Base-by-base conservation (phyloP, 2,113 vertebrate genomes). In the Copsychus sechellarum region DNA sequence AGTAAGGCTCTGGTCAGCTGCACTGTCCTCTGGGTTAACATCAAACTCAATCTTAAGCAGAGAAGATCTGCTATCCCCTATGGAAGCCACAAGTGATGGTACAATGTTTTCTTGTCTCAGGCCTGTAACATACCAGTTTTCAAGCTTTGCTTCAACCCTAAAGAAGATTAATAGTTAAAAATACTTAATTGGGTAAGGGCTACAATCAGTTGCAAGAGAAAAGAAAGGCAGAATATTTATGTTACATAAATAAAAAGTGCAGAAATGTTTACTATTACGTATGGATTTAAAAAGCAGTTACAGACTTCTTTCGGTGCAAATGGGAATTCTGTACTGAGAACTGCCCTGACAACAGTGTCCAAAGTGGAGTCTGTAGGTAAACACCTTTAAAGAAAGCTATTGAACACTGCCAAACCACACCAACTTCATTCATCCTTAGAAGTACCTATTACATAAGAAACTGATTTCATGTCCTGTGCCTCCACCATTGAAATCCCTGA, bases 41-140 rank as follows among this genome's bases (percentile, higher is more conserved):
- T 99, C 98, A 88, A 99, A 99, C 67, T 98, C 97, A 12, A 99
- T 97, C 22, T 96, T 97, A 42, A 99, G 98, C 67, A 99, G 97
- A 28, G 99, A 99, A 3, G 99, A 99, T 19, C 95, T 76, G 9
- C 97, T 96, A 23, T 98, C 98, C 12, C 98, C 99, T 77, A 99
- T 97, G 1, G 99, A 99, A 93, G 99, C 98, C 47, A 99, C 99
- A 64, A 99, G 99, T 5, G 99, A 99, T 2, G 99, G 99, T 6
- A 99, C 94, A 14, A 91, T 67, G 23, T 98, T 98, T 93, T 98
- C 96, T 93, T 99, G 99, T 83, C 96, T 98, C 53, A 99, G 93
- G 22, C 99, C 99, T 2, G 99, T 99, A 57, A 99, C 98, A 2
- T 98, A 99, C 99, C 99, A 99, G 89, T 99, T 99, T 81, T 99